A percentile compares a stretch with the other conserved stretches of the same genome.
These are phyloP conservation scores for Bombus haemorrhoidalis DNA, from an alignment of 1,140 invertebrate species.

Conservation along the genomic window DNA sequence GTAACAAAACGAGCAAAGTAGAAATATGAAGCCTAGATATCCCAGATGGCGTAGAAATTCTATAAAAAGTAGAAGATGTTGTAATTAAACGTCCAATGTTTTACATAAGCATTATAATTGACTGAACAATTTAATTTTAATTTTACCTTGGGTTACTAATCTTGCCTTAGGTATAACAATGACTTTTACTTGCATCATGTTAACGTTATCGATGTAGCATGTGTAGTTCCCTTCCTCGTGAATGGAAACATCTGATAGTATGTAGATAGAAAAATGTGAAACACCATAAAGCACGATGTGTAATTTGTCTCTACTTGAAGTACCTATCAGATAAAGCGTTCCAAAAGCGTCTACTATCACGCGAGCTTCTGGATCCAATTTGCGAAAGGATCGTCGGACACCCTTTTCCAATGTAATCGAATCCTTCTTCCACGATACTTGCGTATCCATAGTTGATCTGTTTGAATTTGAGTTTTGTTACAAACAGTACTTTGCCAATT, in stretches of 20 bases:
- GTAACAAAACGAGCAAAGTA: slow-evolving; percentile 82
- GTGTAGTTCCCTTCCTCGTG: slow-evolving; percentile 84
- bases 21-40: slow-evolving; percentile 83
- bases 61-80: slow-evolving; percentile 53
- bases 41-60: slow-evolving; percentile 83
- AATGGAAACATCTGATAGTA: slow-evolving; percentile 78
- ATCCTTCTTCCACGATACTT: slow-evolving; percentile 82
- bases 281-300: neutral
- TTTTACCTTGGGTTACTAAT: slow-evolving; percentile 79
- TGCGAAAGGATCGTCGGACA: slow-evolving; percentile 75
- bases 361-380: slow-evolving; percentile 78
- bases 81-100: neutral
- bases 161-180: slow-evolving; percentile 80
- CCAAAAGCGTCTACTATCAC: slow-evolving; percentile 83
- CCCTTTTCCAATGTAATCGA: slow-evolving; percentile 78
- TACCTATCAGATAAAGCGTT: slow-evolving; percentile 83
- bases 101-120: too few species aligned
- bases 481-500: neutral
- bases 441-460: slow-evolving; percentile 78
- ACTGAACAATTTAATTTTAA: neutral
- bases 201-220: slow-evolving; percentile 82
- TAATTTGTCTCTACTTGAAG: neutral
- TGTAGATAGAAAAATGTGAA: slow-evolving; percentile 3
- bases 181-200: slow-evolving; percentile 82
- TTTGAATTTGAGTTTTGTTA: neutral